Percentiles rank a stretch among this genome's conserved stretches.
phyloP scores from a whole-genome alignment of 2,888 invertebrate species.

The Alentia gelatinosa region DNA sequence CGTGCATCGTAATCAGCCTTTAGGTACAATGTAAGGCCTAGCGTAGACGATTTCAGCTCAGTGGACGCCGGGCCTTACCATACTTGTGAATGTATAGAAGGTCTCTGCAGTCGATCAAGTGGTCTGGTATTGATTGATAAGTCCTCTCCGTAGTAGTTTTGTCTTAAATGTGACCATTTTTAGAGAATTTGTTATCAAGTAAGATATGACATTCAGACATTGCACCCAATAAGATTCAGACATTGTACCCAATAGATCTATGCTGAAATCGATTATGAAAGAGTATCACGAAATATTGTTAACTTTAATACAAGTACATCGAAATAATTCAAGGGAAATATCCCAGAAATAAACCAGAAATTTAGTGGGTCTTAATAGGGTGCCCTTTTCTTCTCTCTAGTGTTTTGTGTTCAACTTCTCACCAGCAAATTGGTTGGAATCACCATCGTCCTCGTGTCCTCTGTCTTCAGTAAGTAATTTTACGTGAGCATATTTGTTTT shows the following conservation, averaged over 20 bases:
- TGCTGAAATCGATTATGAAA: too few species aligned
- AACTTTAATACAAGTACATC: neutral
- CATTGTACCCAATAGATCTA: too few species aligned
- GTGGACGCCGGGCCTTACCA: neutral
- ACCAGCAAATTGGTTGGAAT: neutral
- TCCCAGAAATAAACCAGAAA: too few species aligned
- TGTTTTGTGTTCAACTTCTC: neutral
- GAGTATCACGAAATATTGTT: neutral
- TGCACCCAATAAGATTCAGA: too few species aligned
- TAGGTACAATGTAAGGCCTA: neutral
- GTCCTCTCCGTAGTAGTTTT: neutral
- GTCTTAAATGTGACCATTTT: neutral
- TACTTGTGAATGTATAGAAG: neutral
- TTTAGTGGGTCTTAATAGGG: neutral
- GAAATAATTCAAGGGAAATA: neutral
- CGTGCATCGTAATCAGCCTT: too few species aligned
- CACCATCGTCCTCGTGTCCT: neutral
- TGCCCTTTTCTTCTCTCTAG: neutral
- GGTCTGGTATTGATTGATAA: neutral
- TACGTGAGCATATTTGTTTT: neutral
- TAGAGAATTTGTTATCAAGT: neutral
- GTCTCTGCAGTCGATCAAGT: neutral
- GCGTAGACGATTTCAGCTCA: neutral
- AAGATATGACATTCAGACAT: too few species aligned
- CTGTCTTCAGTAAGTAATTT: constrained; percentile 12